phyloP scores from a whole-genome alignment of 2,888 invertebrate genomes.

The Mimas tiliae region DNA sequence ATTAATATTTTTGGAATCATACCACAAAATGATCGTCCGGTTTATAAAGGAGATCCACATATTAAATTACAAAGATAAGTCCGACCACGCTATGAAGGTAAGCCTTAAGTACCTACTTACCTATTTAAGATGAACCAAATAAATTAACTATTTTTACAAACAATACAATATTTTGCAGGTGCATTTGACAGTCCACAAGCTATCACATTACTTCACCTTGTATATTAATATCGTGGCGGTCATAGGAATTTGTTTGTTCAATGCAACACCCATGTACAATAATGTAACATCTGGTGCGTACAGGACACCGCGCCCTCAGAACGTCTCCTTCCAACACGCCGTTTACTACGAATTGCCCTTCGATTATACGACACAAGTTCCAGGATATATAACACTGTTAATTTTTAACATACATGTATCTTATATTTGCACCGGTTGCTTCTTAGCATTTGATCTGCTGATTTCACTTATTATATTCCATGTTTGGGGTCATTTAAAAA shows the following conservation, averaged over 20 bases:
- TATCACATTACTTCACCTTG: slow-evolving; percentile 30
- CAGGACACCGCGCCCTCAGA: slow-evolving; percentile 11
- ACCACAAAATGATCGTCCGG: slow-evolving; percentile 31
- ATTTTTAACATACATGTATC: slow-evolving; percentile 35
- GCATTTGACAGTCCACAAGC: slow-evolving; percentile 28
- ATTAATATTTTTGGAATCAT: slow-evolving; percentile 30
- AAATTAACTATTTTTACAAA: no score
- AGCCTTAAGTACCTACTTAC: not conserved
- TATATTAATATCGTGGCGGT: slow-evolving; percentile 19
- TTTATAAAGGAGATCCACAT: slow-evolving; percentile 37
- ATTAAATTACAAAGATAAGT: slow-evolving; percentile 38
- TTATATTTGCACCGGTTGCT: slow-evolving; percentile 29
- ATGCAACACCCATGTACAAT: slow-evolving; percentile 31
- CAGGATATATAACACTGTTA: slow-evolving; percentile 31
- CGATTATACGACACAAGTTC: slow-evolving; percentile 30
- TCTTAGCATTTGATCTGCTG: slow-evolving; percentile 37
- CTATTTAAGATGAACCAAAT: not conserved
- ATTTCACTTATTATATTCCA: slow-evolving; percentile 40
- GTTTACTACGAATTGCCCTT: slow-evolving; percentile 36
- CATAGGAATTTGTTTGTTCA: slow-evolving; percentile 26
- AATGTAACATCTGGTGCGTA: slow-evolving; percentile 28
- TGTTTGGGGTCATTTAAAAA: slow-evolving; percentile 43
- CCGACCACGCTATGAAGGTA: slow-evolving; percentile 40
- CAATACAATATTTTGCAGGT: slow-evolving; percentile 32
- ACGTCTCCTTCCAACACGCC: slow-evolving; percentile 36